Evolutionary conservation across 2,888 invertebrate species (phyloP), one percentile per base, ranked within the genome.

Genomic region (Drosophila yooni): DNA sequence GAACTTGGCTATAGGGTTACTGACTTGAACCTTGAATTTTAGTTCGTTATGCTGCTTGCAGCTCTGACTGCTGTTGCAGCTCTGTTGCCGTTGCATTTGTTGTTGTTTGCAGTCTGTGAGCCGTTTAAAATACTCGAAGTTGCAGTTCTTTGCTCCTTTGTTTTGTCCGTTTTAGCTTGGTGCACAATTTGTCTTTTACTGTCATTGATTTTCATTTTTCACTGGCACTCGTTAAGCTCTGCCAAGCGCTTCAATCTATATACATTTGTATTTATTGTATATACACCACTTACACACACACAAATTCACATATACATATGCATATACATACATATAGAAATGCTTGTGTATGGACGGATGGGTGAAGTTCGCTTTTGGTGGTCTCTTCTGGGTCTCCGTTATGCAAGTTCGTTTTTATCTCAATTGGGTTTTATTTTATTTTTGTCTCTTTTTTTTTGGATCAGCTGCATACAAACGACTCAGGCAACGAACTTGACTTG

Each of bases 1-100:
- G 81, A 83, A 78, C 90, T 76, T 69, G 70, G 70, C 70, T 68
- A 60, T 70, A 81, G 90, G 90, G 91, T 89, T 91, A 89, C 89
- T 91, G 89, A 90, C 91, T 85, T 87, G 90, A 90, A 89, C 89
- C 89, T 89, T 89, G 89, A 89, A 80, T 89, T 78, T 86, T 31
- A 71, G 82, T 88, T 84, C 76, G 81, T 82, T 89, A 78, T 81
- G 77, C 82, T 88, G 82, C 79, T 68, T 79, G 67, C 72, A 73
- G 75, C 74, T 56, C 51, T 57, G 61, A 53, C 76, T 70, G 65
- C 43, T 72, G 58, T 36, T 77, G 74, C 81, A 81, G 79, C 80
- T 65, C 68, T 65, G 58, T 34, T 72, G 63, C 34, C 15, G 58
- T 50, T 66, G 57, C 52, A 54, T 38, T 54, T 66, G 60, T 57